Evolutionary conservation across 2,888 invertebrate genomes (phyloP), one percentile per base, ranked within the genome.

Genomic region (Scaptomyza reducta): DNA sequence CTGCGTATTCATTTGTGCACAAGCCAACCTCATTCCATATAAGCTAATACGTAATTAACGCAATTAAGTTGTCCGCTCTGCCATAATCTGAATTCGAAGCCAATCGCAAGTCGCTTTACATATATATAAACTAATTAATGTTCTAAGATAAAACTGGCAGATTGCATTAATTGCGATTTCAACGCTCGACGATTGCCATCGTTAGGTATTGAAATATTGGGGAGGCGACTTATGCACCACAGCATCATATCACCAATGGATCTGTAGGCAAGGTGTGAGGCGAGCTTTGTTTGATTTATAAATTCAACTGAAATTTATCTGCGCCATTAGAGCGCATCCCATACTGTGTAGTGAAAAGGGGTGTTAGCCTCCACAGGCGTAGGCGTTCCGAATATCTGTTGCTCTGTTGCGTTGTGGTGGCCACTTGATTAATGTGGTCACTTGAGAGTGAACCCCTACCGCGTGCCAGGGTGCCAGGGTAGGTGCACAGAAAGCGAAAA

Each of bases 131-230:
- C 60, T 79, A 70, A 82, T 86, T 86, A 85, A 86, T 88, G 82
- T 83, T 68, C 74, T 55, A 53, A 88, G 89, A 84, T 84, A 74
- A 70, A 62, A 53, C 59, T 33, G 54, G 42, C 46, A 59, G 89
- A 88, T 88, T 70, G 74, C 50, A 68, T 74, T 87, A 87, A 84
- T 84, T 87, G 84, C 87, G 70, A 46, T 56, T 81, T 84, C 81
- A 88, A 80, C 84, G 69, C 67, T 71, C 53, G 25, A 11, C 61
- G 88, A 87, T 88, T 67, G 63, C 47, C 62, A 83, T 88, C 88
- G 56, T 38, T 58, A 29, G 45, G 64, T 62, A 53, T 47, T 50
- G 22, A 45, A 35, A 41, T 38, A 55, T 59, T 61, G 44, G 54
- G 54, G n/a, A 27, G 67, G 55, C 42, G 59, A 51, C 58, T 49